Evolutionary conservation across 2,113 vertebrate species (phyloP), one percentile per base, ranked within the genome.

Genomic region (Brachirus orientalis): DNA sequence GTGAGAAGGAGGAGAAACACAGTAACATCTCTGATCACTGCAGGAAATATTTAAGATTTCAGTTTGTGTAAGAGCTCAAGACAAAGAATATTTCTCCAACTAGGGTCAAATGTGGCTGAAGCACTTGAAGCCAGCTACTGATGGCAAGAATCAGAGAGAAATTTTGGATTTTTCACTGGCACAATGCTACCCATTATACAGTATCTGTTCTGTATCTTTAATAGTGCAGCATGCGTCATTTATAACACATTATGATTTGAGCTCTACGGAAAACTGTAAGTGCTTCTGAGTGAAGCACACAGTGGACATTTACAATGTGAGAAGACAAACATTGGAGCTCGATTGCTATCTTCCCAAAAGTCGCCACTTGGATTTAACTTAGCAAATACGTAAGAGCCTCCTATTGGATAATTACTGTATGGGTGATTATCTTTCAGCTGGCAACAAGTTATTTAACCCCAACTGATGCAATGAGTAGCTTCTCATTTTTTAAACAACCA

Each of bases 271-370:
- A 46, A 52, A 11, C 46, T 18, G 19, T 45, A 18, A 56, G 28
- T 51, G 35, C 36, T 28, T 46, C 56, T 54, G 53, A 8, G 36
- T 55, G 20, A 58, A 76, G 35, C 20, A 50, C 51, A 44, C 50
- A 52, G 43, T 47, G 33, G 45, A 35, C 64, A 37, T 57, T 33
- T 71, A 74, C 68, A 64, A 44, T 51, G 72, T 61, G 47, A 76
- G 72, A 75, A 59, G 28, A 74, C 67, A 88, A 75, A 75, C 73
- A 78, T 57, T 68, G 61, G 63, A 70, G 35, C 50, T 69, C 76
- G 76, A 72, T 68, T 73, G 74, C 37, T 51, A 55, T 73, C 19
- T 46, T 78, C 75, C 64, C n/a, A n/a, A n/a, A n/a, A n/a, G n/a
- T n/a, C n/a, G n/a, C n/a, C n/a, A n/a, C n/a, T n/a, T n/a, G n/a